Evolutionary conservation across 2,113 vertebrate species (phyloP).

Genomic region (Albula goreensis): DNA sequence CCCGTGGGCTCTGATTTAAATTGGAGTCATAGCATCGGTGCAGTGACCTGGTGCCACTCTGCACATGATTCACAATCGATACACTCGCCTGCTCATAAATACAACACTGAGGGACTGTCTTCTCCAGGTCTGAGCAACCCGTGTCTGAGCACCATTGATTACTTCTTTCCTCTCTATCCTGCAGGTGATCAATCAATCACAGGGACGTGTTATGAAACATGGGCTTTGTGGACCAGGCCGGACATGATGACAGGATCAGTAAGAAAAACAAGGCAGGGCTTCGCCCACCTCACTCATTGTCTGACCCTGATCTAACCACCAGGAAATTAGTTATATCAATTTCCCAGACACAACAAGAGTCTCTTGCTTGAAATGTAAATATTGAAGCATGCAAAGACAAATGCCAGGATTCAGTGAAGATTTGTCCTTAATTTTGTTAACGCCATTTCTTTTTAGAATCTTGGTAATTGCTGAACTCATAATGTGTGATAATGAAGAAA

Average conservation of each 20-base stretch:
- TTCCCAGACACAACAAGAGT: too few relatives aligned
- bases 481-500: too few relatives aligned
- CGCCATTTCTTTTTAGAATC: too few relatives aligned
- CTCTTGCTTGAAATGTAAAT: too few relatives aligned
- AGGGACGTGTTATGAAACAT: neutral
- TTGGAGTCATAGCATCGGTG: conserved; percentile 6
- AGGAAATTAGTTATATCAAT: too few relatives aligned
- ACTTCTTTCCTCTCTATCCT: neutral
- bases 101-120: conserved; percentile 21
- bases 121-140: conserved; percentile 27
- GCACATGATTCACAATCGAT: conserved; percentile 30
- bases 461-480: too few relatives aligned
- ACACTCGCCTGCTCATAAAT: conserved; percentile 46
- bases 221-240: neutral
- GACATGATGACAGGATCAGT: neutral
- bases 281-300: too few relatives aligned
- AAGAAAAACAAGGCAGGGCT: neutral
- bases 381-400: too few relatives aligned
- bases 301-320: too few relatives aligned
- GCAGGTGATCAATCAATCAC: conserved; percentile 30
- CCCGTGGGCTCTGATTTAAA: neutral
- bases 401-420: too few relatives aligned
- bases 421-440: too few relatives aligned
- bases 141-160: conserved; percentile 42
- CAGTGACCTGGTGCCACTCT: neutral